These are phyloP conservation scores for Nesometra sesokonis DNA, from an alignment of 35 echinoderm and acorn worm species.

Conservation along the genomic window DNA sequence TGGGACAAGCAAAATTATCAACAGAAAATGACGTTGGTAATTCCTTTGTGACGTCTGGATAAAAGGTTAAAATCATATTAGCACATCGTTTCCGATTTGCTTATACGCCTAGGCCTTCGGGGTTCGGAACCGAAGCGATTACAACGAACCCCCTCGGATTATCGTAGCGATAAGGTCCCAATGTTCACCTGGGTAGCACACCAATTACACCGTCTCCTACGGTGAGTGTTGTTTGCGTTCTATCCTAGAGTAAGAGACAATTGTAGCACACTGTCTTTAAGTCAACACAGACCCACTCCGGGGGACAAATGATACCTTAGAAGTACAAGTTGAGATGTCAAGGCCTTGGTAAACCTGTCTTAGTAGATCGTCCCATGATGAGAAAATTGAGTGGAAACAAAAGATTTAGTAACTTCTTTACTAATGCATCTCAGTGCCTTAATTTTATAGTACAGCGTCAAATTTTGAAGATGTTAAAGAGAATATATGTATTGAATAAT, in stretches of 20 bases:
- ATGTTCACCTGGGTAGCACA: not conserved
- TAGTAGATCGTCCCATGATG: not conserved
- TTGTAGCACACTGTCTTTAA: not conserved
- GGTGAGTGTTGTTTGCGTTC: not conserved
- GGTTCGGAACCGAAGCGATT: not conserved
- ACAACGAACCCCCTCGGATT: not conserved
- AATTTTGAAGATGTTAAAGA: too few relatives aligned
- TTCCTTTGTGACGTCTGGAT: not conserved
- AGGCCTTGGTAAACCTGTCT: not conserved
- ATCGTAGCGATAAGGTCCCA: not conserved
- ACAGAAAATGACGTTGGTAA: not conserved
- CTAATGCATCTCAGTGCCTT: not conserved
- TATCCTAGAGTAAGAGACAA: not conserved
- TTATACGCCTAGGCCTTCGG: not conserved
- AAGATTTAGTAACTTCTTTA: not conserved
- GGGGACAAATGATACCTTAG: not conserved
- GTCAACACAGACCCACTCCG: not conserved
- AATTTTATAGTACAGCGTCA: not conserved
- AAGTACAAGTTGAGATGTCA: not conserved
- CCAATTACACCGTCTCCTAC: not conserved
- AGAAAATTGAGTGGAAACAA: not conserved
- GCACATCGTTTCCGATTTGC: not conserved
- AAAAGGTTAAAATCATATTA: not conserved
- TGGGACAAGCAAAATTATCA: too few relatives aligned
- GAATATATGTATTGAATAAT: too few relatives aligned